phyloP scores from a whole-genome alignment of 2,888 invertebrate genomes.

The Caenorhabditis sp. region DNA sequence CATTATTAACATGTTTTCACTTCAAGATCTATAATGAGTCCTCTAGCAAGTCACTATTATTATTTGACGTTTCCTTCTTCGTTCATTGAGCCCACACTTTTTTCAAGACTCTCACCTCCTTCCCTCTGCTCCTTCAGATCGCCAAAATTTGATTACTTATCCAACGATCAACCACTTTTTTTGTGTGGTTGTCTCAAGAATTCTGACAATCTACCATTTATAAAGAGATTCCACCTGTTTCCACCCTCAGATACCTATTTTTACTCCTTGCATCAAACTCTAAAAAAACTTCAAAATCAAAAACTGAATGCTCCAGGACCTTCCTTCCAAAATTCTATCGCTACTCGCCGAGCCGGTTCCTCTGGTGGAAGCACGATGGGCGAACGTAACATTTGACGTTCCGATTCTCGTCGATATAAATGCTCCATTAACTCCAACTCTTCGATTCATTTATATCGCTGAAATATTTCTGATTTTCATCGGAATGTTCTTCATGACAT shows the following conservation, averaged over 20 bases:
- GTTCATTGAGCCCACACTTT: background rate
- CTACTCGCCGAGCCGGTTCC: conserved; percentile 50
- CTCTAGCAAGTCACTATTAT: background rate
- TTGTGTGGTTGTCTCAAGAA: background rate
- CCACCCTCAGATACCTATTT: background rate
- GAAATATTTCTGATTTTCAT: conserved; percentile 32
- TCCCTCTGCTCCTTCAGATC: conserved; percentile 13
- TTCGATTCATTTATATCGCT: conserved; percentile 34
- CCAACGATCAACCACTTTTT: conserved; percentile 15
- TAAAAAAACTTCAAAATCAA: background rate
- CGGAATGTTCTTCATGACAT: conserved; percentile 47
- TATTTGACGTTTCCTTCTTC: background rate
- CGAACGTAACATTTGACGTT: conserved; percentile 59
- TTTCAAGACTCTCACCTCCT: background rate
- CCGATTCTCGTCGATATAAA: conserved; percentile 57
- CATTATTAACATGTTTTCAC: background rate
- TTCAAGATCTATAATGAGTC: background rate
- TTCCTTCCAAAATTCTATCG: conserved; percentile 34
- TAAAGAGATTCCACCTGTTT: conserved; percentile 25
- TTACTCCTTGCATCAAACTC: background rate
- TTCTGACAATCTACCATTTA: background rate
- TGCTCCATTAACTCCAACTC: conserved; percentile 37
- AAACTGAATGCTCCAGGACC: conserved; percentile 35
- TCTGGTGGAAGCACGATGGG: conserved; percentile 52
- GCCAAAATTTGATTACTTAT: conserved; percentile 9